Base-by-base conservation (phyloP, 2,797 vertebrate genomes). In the Valencia hispanica region DNA sequence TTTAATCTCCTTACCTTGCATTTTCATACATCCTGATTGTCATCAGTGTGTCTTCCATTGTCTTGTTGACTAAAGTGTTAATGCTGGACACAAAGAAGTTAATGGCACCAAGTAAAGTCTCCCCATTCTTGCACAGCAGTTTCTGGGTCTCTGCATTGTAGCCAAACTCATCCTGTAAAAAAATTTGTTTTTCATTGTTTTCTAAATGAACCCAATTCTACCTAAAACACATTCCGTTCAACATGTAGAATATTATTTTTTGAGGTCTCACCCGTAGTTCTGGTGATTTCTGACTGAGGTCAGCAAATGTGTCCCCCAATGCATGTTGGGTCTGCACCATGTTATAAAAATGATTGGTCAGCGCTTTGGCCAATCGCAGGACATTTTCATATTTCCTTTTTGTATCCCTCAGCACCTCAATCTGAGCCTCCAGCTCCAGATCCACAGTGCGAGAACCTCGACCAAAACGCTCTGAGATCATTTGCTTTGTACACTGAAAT, bases 41-140 rank as follows among this genome's bases (percentile, higher is more conserved):
- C 97, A 97, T 97, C 10, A 99, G 94, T 0, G 98, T 98, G 93
- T 99, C 98, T 88, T 98, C 97, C 98, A 99, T 99, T 68, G 98
- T 99, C 83, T 99, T 99, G 90, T 98, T 99, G 77, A 99, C 97
- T 83, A 99, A 91, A 0, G 98, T 99, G 93, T 99, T 98, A 94
- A 99, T 98, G 93, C 97, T 98, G 89, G 97, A 98, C 74, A 99
- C 97, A 65, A 99, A 99, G 93, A 98, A 99, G 93, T 99, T 99
- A 83, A 99, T 92, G 8, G 98, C 98, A 0, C 98, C 98, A 18
- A 99, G 95, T 3, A 99, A 95, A 0, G 97, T 99, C 91, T 99
- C 98, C 2, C 98, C 98, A 0, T 99, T 99, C 94, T 97, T 98
- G 93, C 98, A 99, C 59, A 99, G 94, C 86, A 99, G 89, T 90